Base-by-base conservation (phyloP, 2,888 invertebrate species). In the Eristalinus aeneus region DNA sequence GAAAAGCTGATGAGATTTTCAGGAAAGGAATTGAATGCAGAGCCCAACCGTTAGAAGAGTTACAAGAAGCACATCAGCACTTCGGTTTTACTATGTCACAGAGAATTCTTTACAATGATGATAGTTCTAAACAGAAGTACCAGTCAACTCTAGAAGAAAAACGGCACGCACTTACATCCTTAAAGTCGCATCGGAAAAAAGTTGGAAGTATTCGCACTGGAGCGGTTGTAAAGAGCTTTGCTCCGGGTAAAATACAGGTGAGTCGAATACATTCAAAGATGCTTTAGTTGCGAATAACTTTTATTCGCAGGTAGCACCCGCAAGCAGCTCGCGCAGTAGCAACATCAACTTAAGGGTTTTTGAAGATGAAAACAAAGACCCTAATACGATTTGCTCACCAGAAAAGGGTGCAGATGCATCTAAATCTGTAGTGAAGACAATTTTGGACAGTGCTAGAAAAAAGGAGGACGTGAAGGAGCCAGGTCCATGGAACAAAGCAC, bases 1-100 rank as follows among this genome's bases (percentile, higher is more conserved):
- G 96, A 90, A 95, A 95, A 90, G 98, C 98, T 0, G 96, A 97
- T 92, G 94, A 95, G 89, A 95, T 98, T 27, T 97, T 96, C 90
- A 94, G 95, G 90, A 93, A 96, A 88, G 98, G 98, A 0, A 93
- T 97, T 58, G 94, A 95, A 63, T 95, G 95, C 69, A 94, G 94
- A 39, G 98, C 98, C 1, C 95, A 97, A 90, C 98, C 98, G 0
- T 92, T 94, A 53, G 96, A 97, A 87, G 96, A 96, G 90, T 93
- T 97, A 16, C 94, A 95, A 88, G 94, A 95, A 89, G 96, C 97
- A 1, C 96, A 97, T 90, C 94, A 94, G 94, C 96, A 93, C 93
- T 94, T 94, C 82, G 91, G 90, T 27, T 91, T 90, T 69, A 88
- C 90, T 12, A 89, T 92, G 72, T 90, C 91, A 1, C 92, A 92